These are phyloP conservation scores for Poeciliopsis occidentalis DNA, from an alignment of 2,113 vertebrate genomes.

Conservation along the genomic window DNA sequence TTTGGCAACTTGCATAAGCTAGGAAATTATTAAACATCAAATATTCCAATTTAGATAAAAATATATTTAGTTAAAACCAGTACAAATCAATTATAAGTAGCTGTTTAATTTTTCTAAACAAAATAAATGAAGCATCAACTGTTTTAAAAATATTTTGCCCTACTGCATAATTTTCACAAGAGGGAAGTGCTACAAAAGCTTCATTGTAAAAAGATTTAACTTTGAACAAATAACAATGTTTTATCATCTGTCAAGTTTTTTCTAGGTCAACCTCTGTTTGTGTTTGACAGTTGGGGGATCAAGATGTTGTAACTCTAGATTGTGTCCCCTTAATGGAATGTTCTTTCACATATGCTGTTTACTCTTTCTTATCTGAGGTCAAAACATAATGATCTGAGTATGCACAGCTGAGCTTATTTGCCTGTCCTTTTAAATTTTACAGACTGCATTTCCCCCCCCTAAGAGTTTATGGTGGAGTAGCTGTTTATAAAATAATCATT, in stretches of 20 bases:
- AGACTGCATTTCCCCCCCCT: neutral
- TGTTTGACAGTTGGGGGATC: conserved; percentile 55
- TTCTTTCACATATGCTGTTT: conserved; percentile 31
- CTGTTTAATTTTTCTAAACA: no score
- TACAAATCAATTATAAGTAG: no score
- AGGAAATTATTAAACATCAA: no score
- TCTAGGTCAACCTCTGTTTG: conserved; percentile 45
- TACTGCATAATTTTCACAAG: conserved; percentile 11
- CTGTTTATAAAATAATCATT: conserved; percentile 2
- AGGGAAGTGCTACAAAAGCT: conserved; percentile 7
- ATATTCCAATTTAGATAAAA: no score
- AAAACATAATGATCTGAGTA: neutral
- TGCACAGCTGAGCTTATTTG: neutral
- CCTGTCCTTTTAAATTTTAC: neutral
- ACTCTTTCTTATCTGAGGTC: neutral
- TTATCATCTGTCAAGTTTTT: conserved; percentile 51
- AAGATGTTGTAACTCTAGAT: conserved; percentile 58
- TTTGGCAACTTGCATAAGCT: no score
- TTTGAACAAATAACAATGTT: conserved; percentile 34
- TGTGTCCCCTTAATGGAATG: conserved; percentile 58
- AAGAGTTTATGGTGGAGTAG: conserved; percentile 4
- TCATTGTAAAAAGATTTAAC: conserved; percentile 50
- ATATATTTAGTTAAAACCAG: no score
- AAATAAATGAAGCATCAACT: no score
- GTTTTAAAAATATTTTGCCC: neutral